These are phyloP conservation scores for Nestor notabilis DNA, from an alignment of 2,113 vertebrate species.

Conservation along the genomic window DNA sequence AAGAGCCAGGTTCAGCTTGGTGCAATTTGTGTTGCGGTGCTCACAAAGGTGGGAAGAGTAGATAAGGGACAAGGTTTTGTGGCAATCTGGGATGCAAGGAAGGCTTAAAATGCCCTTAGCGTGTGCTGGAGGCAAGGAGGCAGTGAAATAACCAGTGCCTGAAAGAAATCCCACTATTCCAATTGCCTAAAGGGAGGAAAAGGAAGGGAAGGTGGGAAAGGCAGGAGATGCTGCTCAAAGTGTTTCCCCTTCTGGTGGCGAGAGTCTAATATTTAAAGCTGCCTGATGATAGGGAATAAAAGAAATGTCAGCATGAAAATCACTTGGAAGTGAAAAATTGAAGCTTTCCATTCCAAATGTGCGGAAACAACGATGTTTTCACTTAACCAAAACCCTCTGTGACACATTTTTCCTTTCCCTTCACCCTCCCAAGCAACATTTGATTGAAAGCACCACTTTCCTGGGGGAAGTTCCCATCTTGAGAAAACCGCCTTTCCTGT, in stretches of 20 bases:
- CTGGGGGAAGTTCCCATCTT: background rate
- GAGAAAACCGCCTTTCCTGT: background rate
- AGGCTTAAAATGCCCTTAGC: background rate
- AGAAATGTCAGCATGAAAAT: background rate
- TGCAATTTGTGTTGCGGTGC: fast-evolving
- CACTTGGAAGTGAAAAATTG: background rate
- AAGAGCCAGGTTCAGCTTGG: background rate
- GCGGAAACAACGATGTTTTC: background rate
- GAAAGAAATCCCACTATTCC: background rate
- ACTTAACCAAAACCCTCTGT: background rate
- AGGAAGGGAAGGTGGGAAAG: background rate
- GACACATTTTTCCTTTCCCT: background rate
- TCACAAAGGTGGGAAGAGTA: background rate
- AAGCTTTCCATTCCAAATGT: background rate
- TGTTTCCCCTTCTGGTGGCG: fast-evolving
- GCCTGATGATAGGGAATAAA: background rate
- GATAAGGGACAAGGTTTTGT: background rate
- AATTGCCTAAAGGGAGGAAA: background rate
- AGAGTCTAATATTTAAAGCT: background rate
- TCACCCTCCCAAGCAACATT: background rate
- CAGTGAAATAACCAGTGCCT: background rate
- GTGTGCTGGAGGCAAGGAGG: background rate
- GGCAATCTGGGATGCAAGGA: background rate
- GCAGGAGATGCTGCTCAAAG: fast-evolving
- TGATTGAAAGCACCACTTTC: background rate